Base-by-base conservation (phyloP, 2,888 invertebrate species). In the Syrphus vitripennis region DNA sequence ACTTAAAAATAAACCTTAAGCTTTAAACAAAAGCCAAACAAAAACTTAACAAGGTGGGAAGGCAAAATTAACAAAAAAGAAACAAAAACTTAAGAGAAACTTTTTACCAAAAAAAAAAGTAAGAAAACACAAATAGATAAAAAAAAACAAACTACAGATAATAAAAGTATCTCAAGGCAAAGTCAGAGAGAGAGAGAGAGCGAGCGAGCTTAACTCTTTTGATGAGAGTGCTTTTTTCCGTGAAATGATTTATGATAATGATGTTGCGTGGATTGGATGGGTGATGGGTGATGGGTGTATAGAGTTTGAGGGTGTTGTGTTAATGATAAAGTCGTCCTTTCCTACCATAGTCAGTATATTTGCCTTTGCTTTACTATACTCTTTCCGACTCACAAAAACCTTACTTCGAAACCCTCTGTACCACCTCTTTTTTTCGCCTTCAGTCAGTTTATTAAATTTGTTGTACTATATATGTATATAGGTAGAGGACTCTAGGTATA, bases 241-340 rank as follows among this genome's bases (percentile, higher is more conserved):
- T 48, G 45, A 83, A 67, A 75, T 83, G 83, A 79, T 83, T 83
- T 83, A 83, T 83, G 83, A 55, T 83, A 79, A 83, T 83, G 79
- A 70, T 57, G 74, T 61, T 61, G 14, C 10, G 12, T n/a, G n/a
- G n/a, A n/a, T n/a, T n/a, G n/a, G n/a, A n/a, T n/a, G n/a, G n/a
- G n/a, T n/a, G n/a, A n/a, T n/a, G n/a, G n/a, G n/a, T 6, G 1
- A 5, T 31, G 19, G 24, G 21, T 16, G 4, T 26, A 10, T n/a
- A 9, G 34, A 26, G 37, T 61, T 40, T 24, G 24, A 24, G 9
- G 14, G 5, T 1, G n/a, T n/a, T n/a, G 24, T 61, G 40, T 61
- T 61, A 40, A 42, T 26, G 40, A 61, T 61, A 24, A 40, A 42
- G 61, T 53, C 53, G 26, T 61, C 24, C n/a, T 26, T 50, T 6